Conservation (phyloP, 2,888 invertebrate species). For the Lamproptera curius region DNA sequence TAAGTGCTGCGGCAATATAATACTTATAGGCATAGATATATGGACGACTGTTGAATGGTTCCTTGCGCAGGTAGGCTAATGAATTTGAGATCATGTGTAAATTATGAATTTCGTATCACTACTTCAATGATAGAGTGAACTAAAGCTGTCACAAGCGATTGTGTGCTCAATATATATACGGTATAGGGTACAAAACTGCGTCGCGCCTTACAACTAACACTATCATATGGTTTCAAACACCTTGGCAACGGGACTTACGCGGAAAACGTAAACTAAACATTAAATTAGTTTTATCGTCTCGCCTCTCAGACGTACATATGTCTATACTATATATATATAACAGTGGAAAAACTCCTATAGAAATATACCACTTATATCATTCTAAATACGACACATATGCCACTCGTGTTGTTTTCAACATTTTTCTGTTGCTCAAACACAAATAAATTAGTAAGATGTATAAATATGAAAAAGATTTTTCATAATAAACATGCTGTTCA, state of each 20-base stretch:
- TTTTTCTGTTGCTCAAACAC: no score
- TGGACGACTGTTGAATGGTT: background rate
- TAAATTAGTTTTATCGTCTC: background rate
- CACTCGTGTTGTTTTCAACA: background rate
- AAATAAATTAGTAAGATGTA: no score
- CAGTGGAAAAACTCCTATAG: background rate
- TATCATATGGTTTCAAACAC: background rate
- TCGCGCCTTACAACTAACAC: background rate
- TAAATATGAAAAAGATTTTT: no score
- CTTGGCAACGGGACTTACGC: constrained; percentile 6
- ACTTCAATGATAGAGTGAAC: background rate
- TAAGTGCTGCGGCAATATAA: background rate
- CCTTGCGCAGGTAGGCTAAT: background rate
- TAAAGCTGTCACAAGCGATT: background rate
- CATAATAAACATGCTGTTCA: no score
- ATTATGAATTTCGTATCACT: background rate
- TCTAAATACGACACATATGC: background rate
- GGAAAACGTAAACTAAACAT: background rate
- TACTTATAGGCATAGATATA: background rate
- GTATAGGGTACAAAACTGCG: background rate
- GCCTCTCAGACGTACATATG: background rate
- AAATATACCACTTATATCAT: background rate
- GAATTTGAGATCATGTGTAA: constrained; percentile 6
- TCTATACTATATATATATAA: background rate
- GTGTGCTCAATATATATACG: background rate